Conservation (phyloP, 2,888 invertebrate species). For the Biston betularia region DNA sequence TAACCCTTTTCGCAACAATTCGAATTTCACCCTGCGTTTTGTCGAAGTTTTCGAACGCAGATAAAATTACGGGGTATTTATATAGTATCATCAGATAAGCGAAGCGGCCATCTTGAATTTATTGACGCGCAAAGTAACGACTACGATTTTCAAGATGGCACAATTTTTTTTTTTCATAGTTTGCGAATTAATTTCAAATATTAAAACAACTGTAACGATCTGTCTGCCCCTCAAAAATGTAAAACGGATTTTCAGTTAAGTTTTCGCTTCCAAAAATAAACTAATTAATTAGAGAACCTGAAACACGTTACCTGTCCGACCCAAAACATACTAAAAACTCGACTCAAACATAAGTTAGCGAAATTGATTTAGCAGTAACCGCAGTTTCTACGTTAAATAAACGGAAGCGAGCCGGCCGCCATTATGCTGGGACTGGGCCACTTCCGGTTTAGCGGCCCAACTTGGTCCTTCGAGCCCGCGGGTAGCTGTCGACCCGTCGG, state of each 20-base stretch:
- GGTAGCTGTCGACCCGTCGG: slow-evolving; percentile 13
- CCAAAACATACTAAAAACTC: slow-evolving; percentile 23
- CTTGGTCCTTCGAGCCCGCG: slow-evolving; percentile 31
- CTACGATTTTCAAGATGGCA: slow-evolving; percentile 33
- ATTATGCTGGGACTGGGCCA: slow-evolving; percentile 41
- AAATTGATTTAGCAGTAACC: slow-evolving; percentile 34
- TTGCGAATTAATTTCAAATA: background rate
- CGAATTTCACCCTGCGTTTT: slow-evolving; percentile 42
- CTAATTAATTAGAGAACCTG: slow-evolving; percentile 1
- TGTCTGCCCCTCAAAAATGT: too few species aligned
- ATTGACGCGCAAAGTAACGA: slow-evolving; percentile 36
- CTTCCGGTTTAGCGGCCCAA: slow-evolving; percentile 42
- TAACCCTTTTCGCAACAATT: slow-evolving; percentile 42
- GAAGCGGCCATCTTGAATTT: slow-evolving; percentile 51
- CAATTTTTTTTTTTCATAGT: slow-evolving; percentile 7
- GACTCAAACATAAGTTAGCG: slow-evolving; percentile 16
- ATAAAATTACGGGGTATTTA: slow-evolving; percentile 47
- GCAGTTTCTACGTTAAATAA: slow-evolving; percentile 27
- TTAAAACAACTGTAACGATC: background rate
- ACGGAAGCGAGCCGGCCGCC: slow-evolving; percentile 49
- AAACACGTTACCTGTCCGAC: slow-evolving; percentile 3
- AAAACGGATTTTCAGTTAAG: background rate
- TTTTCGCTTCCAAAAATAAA: background rate
- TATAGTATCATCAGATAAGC: slow-evolving; percentile 46
- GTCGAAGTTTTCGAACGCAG: slow-evolving; percentile 45